Conservation (phyloP, 2,797 vertebrate genomes). For the Hyperoplus lanceolatus region DNA sequence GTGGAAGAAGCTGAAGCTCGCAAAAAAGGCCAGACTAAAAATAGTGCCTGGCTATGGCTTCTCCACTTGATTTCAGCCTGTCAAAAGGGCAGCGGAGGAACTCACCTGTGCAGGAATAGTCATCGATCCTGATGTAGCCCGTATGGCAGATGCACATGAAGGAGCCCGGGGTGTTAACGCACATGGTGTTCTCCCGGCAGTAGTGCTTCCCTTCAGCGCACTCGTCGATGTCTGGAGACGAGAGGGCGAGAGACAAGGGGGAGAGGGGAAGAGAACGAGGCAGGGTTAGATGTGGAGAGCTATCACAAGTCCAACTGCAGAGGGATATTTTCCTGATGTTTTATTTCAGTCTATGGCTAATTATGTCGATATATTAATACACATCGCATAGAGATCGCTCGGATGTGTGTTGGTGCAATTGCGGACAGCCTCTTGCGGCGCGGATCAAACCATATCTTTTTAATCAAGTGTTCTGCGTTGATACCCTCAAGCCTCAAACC, state of each 20-base stretch:
- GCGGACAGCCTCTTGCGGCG: not conserved
- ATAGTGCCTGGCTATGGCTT: not conserved
- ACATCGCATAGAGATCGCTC: not conserved
- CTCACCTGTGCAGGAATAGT: constrained; percentile 97
- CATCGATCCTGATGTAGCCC: constrained; percentile 95
- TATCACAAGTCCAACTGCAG: not conserved
- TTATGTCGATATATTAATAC: not conserved
- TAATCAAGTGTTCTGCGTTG: constrained; percentile 23
- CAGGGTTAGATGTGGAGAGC: constrained; percentile 28
- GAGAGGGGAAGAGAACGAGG: constrained; percentile 21
- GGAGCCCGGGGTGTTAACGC: constrained; percentile 93
- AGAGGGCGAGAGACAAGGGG: not conserved
- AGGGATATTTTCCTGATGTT: not conserved
- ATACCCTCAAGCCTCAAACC: not conserved
- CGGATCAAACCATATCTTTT: constrained; percentile 12
- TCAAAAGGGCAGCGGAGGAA: constrained; percentile 47
- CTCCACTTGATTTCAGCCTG: constrained; percentile 24
- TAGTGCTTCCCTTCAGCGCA: constrained; percentile 95
- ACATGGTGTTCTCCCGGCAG: constrained; percentile 95
- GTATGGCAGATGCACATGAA: constrained; percentile 96
- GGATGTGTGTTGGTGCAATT: not conserved
- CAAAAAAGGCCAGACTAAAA: not conserved
- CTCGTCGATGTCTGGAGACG: constrained; percentile 91
- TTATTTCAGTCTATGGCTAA: not conserved
- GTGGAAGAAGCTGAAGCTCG: constrained; percentile 3